Conservation (phyloP, 2,797 vertebrate genomes). For the Enteromius afrohamiltoni region DNA sequence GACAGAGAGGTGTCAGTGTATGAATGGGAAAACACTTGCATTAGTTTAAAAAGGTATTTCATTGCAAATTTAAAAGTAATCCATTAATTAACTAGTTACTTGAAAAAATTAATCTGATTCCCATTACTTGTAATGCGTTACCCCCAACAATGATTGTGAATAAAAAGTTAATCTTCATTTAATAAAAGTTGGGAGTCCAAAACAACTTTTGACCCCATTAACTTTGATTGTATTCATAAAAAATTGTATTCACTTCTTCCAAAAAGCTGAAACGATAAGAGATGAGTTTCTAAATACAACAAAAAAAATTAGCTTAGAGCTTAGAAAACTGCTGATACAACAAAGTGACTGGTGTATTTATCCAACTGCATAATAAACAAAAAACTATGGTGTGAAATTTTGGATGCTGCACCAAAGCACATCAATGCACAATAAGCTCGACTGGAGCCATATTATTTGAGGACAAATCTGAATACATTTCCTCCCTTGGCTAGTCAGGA, state of each 20-base stretch:
- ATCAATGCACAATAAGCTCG: background rate
- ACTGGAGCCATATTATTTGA: background rate
- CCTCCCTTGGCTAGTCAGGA: slow-evolving; percentile 3
- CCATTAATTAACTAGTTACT: too few species aligned
- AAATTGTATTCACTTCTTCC: background rate
- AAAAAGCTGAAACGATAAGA: background rate
- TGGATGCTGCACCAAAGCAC: background rate
- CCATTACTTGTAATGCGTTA: too few species aligned
- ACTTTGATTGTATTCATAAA: background rate
- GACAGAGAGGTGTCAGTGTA: too few species aligned
- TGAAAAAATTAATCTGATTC: too few species aligned
- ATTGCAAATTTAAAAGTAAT: too few species aligned
- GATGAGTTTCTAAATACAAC: background rate
- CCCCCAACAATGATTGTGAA: background rate
- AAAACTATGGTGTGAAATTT: background rate
- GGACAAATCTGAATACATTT: slow-evolving; percentile 38
- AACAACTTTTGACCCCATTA: background rate
- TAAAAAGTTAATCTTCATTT: background rate
- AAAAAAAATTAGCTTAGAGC: background rate
- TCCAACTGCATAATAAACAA: background rate
- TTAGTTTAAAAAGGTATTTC: too few species aligned
- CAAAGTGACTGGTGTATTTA: background rate
- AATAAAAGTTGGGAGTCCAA: background rate
- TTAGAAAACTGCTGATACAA: background rate
- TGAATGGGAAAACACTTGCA: too few species aligned